Conservation (phyloP, 2,888 invertebrate species). For the Julus scanicus region DNA sequence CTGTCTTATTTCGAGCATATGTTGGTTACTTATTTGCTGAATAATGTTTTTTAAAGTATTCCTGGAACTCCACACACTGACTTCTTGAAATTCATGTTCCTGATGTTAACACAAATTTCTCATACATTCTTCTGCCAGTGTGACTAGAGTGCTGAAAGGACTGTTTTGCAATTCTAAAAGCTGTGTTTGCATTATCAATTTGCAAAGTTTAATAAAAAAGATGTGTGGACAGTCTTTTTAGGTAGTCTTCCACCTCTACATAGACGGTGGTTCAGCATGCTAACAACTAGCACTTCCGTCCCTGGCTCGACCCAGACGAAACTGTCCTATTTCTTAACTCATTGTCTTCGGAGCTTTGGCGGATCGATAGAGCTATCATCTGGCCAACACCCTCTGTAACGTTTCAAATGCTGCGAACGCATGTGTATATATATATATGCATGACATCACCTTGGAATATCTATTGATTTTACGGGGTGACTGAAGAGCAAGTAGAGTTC, state of each 20-base stretch:
- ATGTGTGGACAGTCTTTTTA: background rate
- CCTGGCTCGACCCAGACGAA: background rate
- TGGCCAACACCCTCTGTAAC: background rate
- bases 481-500: background rate
- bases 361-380: background rate
- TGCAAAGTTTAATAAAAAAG: background rate
- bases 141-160: no score
- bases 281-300: background rate
- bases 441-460: background rate
- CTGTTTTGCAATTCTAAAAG: no score
- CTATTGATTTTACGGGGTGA: slow-evolving; percentile 1
- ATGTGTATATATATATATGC: background rate
- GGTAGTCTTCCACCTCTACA: background rate
- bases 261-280: background rate
- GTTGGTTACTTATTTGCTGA: no score
- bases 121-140: background rate
- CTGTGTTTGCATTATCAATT: background rate
- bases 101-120: no score
- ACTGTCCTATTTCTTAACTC: background rate
- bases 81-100: no score
- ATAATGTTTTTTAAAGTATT: no score
- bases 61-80: no score
- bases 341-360: background rate
- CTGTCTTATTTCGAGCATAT: no score
- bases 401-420: background rate